Conservation (phyloP, 2,797 vertebrate species). For the Eulemur coronatus region DNA sequence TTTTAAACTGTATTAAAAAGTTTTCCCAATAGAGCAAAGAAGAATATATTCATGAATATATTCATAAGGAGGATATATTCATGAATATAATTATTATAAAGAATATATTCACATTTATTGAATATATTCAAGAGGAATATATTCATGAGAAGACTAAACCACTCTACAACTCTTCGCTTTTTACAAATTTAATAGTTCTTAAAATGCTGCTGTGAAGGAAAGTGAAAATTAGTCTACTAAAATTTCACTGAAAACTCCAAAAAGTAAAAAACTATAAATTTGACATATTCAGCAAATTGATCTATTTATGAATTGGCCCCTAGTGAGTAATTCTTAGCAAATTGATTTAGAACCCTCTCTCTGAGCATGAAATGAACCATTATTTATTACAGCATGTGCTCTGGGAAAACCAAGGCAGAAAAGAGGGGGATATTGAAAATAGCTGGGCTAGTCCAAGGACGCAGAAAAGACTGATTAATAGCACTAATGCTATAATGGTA, state of each 20-base stretch:
- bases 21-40: conserved; percentile 73
- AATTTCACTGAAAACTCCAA: conserved; percentile 60
- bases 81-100: conserved; percentile 72
- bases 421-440: neutral
- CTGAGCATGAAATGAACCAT: neutral
- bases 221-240: conserved; percentile 14
- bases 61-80: conserved; percentile 73
- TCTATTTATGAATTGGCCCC: conserved; percentile 54
- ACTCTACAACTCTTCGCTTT: conserved; percentile 21
- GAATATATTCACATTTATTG: conserved; percentile 70
- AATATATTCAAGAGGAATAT: conserved; percentile 69
- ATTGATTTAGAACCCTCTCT: conserved; percentile 49
- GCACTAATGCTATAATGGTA: neutral
- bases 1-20: conserved; percentile 75
- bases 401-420: conserved; percentile 33
- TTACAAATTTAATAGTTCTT: conserved; percentile 54
- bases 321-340: conserved; percentile 55
- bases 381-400: conserved; percentile 44
- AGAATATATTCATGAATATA: conserved; percentile 77
- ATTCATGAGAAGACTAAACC: conserved; percentile 50
- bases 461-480: neutral
- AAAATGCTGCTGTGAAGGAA: conserved; percentile 53
- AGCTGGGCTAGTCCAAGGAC: neutral
- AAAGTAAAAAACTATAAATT: conserved; percentile 53
- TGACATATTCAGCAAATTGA: conserved; percentile 34